phyloP scores from a whole-genome alignment of 2,113 vertebrate genomes.

The Prionailurus bengalensis region DNA sequence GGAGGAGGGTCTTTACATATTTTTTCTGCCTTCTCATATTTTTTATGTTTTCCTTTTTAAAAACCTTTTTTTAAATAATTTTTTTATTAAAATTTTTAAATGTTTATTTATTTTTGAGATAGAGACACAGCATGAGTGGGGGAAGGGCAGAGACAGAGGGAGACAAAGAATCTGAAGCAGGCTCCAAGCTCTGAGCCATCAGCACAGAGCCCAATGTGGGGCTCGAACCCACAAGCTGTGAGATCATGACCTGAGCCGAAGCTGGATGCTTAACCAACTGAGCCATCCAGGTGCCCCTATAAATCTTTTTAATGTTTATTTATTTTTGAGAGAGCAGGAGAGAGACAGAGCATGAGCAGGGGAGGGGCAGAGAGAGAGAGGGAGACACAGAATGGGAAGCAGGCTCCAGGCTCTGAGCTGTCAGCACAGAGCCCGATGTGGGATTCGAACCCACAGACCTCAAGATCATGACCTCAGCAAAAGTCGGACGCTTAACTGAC shows the following conservation, averaged over 20 bases:
- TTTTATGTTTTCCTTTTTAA: not conserved
- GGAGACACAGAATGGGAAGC: too few species aligned
- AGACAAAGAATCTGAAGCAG: not conserved
- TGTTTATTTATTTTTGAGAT: not conserved
- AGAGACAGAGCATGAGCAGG: too few species aligned
- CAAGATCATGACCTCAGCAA: too few species aligned
- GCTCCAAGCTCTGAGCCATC: not conserved
- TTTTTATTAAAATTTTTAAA: too few species aligned
- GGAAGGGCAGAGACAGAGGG: not conserved
- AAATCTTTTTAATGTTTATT: not conserved
- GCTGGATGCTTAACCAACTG: not conserved
- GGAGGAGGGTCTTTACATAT: not conserved
- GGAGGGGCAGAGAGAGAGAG: too few species aligned
- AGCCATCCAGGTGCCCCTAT: not conserved
- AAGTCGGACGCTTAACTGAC: too few species aligned
- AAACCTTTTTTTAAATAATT: not conserved
- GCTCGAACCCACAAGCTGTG: not conserved
- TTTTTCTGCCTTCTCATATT: not conserved
- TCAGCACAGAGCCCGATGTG: too few species aligned
- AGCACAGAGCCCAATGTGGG: not conserved
- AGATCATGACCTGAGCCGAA: not conserved
- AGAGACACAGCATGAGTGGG: not conserved
- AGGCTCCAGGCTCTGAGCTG: too few species aligned
- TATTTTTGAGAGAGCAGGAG: too few species aligned
- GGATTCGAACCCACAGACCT: too few species aligned